phyloP scores from a whole-genome alignment of 2,888 invertebrate genomes.

The Leptopilina syphax region DNA sequence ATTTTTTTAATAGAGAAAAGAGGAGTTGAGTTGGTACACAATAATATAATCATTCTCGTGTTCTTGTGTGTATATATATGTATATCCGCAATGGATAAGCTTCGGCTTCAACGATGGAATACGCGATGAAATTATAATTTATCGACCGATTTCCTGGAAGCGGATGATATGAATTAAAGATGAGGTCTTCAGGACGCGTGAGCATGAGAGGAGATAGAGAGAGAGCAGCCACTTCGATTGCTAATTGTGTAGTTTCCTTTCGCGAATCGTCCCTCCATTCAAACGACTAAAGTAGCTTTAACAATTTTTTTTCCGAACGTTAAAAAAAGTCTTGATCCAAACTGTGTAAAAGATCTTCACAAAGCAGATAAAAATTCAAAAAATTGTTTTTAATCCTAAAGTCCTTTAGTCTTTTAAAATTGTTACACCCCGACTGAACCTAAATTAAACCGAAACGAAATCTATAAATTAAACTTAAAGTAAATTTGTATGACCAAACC shows the following conservation, averaged over 20 bases:
- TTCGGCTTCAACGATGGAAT: constrained; percentile 60
- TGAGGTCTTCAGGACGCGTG: constrained; percentile 66
- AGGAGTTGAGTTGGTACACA: constrained; percentile 54
- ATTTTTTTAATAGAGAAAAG: background rate
- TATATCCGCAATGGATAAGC: constrained; percentile 63
- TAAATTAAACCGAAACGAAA: too few relatives aligned
- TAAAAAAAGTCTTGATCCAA: too few relatives aligned
- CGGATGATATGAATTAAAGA: constrained; percentile 76
- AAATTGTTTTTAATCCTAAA: too few relatives aligned
- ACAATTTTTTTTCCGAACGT: too few relatives aligned
- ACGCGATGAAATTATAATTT: constrained; percentile 75
- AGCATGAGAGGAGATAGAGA: constrained; percentile 51
- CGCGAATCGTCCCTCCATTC: constrained; percentile 49
- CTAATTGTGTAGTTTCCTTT: constrained; percentile 70
- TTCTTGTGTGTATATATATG: constrained; percentile 48
- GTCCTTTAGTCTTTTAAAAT: too few relatives aligned
- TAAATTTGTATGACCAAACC: too few relatives aligned
- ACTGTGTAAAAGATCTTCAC: too few relatives aligned
- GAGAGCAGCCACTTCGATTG: constrained; percentile 67
- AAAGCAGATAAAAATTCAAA: too few relatives aligned
- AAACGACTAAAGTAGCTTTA: too few relatives aligned
- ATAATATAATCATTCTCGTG: constrained; percentile 64
- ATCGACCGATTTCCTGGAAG: constrained; percentile 73
- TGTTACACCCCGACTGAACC: too few relatives aligned
- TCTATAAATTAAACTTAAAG: too few relatives aligned